Conservation (phyloP, 2,888 invertebrate genomes). For the Phlogophora meticulosa region DNA sequence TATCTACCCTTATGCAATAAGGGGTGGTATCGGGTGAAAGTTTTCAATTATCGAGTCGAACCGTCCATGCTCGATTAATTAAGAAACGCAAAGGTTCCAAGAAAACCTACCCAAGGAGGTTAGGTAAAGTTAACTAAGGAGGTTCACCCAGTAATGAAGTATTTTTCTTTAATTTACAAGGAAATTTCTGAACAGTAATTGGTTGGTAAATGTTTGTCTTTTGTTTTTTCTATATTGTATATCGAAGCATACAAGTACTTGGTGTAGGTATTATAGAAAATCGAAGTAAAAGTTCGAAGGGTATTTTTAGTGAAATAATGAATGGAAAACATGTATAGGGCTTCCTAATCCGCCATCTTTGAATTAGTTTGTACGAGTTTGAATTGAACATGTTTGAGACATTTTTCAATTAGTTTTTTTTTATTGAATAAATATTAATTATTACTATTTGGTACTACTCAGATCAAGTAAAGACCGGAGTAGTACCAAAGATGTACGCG, state of each 20-base stretch:
- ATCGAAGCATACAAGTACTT: neutral
- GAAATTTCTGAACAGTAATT: conserved; percentile 1
- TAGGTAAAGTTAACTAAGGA: too few species aligned
- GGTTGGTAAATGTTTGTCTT: neutral
- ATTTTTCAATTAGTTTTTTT: too few species aligned
- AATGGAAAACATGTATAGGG: conserved; percentile 3
- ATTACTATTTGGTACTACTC: neutral
- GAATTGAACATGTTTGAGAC: neutral
- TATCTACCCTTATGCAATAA: conserved; percentile 18
- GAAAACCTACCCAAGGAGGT: too few species aligned
- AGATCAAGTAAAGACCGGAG: too few species aligned
- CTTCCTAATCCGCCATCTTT: conserved; percentile 6
- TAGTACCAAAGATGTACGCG: too few species aligned
- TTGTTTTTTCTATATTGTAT: conserved; percentile 11
- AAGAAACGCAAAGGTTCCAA: conserved; percentile 25
- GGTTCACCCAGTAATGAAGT: conserved; percentile 11
- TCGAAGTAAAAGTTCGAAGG: neutral
- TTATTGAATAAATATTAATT: too few species aligned
- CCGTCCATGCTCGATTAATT: conserved; percentile 47
- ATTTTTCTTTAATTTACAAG: conserved; percentile 40
- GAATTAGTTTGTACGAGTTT: neutral
- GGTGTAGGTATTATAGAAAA: conserved; percentile 1
- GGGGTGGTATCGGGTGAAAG: conserved; percentile 48
- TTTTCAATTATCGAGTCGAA: conserved; percentile 61
- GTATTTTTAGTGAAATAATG: conserved; percentile 7